These are phyloP conservation scores for Onychomys arenicola DNA, from an alignment of 2,797 vertebrate genomes.

Conservation along the genomic window DNA sequence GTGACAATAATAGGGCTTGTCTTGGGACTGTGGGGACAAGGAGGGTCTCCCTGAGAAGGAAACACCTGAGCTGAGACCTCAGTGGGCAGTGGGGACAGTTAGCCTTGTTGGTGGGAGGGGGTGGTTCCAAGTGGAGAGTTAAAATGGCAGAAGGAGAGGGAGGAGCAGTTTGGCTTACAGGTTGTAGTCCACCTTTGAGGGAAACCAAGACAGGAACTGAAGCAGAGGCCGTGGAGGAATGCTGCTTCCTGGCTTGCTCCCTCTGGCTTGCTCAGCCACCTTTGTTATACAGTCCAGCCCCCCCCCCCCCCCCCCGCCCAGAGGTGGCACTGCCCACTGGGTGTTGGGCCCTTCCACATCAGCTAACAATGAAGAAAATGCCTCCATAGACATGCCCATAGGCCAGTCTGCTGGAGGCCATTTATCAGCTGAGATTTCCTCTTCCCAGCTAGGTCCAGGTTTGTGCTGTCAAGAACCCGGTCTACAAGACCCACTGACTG, in stretches of 20 bases:
- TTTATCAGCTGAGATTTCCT: not conserved
- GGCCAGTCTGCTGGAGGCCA: not conserved
- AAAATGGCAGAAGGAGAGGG: not conserved
- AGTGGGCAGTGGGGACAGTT: not conserved
- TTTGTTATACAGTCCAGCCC: not conserved
- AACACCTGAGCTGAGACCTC: not conserved
- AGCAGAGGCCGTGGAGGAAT: not conserved
- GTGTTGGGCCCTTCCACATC: not conserved
- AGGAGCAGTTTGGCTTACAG: not conserved
- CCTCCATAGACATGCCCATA: not conserved
- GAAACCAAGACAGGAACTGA: not conserved
- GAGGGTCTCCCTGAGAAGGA: not conserved
- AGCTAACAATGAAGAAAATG: not conserved
- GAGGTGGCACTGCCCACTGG: not conserved
- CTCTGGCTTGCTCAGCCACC: not conserved
- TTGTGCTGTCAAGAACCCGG: not conserved
- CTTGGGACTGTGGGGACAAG: not conserved
- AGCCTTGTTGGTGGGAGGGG: not conserved
- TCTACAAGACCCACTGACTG: not conserved
- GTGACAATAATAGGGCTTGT: rapidly evolving
- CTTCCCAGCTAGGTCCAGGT: not conserved
- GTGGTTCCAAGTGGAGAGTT: not conserved
- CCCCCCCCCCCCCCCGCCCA: not conserved
- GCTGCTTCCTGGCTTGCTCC: not conserved
- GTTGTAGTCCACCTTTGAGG: not conserved